Evolutionary conservation across 2,113 vertebrate genomes (phyloP).

Genomic region (Ptychochromis oligacanthus): DNA sequence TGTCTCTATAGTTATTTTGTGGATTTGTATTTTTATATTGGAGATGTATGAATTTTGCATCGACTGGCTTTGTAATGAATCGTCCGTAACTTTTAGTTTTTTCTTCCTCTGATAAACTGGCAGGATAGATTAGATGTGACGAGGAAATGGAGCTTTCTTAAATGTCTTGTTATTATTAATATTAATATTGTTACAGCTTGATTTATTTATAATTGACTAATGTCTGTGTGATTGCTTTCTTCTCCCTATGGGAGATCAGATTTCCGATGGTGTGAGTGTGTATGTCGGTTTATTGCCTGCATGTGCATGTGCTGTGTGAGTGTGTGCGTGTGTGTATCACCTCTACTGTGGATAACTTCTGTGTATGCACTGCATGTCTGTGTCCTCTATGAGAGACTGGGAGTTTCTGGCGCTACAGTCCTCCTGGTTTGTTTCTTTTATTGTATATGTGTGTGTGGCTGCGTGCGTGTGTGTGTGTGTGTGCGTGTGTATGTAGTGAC

Average conservation of each 20-base stretch:
- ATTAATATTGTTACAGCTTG: conserved; percentile 73
- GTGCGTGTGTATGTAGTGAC: conserved; percentile 39
- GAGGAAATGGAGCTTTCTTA: conserved; percentile 70
- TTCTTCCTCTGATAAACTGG: conserved; percentile 59
- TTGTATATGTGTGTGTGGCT: conserved; percentile 20
- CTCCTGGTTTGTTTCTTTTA: conserved; percentile 45
- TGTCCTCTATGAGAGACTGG: conserved; percentile 50
- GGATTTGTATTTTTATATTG: conserved; percentile 88
- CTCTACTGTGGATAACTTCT: conserved; percentile 53
- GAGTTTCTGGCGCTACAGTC: conserved; percentile 6
- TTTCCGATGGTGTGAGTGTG: conserved; percentile 56
- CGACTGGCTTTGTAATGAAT: conserved; percentile 80
- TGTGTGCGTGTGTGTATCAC: conserved; percentile 26
- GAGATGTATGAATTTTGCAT: conserved; percentile 81
- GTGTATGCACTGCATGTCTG: conserved; percentile 83
- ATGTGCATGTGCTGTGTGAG: conserved; percentile 65
- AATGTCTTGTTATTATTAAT: conserved; percentile 71
- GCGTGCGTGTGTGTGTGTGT: conserved; percentile 22
- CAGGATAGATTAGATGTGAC: conserved; percentile 53
- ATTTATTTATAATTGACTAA: conserved; percentile 74
- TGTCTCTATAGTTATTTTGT: conserved; percentile 83
- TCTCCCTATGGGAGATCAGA: conserved; percentile 84
- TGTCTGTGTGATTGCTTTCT: conserved; percentile 77
- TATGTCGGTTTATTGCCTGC: conserved; percentile 60
- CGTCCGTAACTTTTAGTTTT: conserved; percentile 67